Percentiles rank a stretch among this genome's conserved stretches.
Conservation (phyloP, 2,113 vertebrate species). For the Tauraco erythrolophus region DNA sequence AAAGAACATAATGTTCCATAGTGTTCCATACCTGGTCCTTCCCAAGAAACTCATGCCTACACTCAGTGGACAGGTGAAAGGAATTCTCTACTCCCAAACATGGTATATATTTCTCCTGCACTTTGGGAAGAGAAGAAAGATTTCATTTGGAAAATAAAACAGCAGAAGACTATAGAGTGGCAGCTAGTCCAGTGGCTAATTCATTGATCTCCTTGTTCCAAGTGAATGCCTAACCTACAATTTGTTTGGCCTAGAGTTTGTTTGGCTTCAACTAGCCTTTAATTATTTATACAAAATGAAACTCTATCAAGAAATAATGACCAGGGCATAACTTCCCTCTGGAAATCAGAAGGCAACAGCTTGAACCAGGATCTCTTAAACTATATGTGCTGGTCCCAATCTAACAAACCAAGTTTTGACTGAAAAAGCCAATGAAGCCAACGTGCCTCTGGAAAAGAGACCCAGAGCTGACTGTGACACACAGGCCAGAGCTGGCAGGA, state of each 20-base stretch:
- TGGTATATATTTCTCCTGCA: not conserved
- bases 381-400: not conserved
- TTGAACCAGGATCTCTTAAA: not conserved
- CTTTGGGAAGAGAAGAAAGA: not conserved
- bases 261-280: not conserved
- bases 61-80: not conserved
- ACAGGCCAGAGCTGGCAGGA: not conserved
- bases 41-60: not conserved
- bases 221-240: not conserved
- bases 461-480: not conserved
- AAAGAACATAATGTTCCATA: not conserved
- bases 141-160: not conserved
- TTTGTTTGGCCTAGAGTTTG: not conserved
- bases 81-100: not conserved
- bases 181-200: not conserved
- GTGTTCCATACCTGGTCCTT: not conserved
- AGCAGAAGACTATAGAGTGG: not conserved
- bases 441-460: not conserved
- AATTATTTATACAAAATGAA: not conserved
- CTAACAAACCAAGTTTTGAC: not conserved
- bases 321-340: not conserved
- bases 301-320: not conserved
- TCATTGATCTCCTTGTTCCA: not conserved
- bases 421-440: not conserved
- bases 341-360: not conserved